Percentiles rank a stretch among this genome's conserved stretches.
phyloP scores from a whole-genome alignment of 64 coral and sea anemone species.

The Actinia equina region DNA sequence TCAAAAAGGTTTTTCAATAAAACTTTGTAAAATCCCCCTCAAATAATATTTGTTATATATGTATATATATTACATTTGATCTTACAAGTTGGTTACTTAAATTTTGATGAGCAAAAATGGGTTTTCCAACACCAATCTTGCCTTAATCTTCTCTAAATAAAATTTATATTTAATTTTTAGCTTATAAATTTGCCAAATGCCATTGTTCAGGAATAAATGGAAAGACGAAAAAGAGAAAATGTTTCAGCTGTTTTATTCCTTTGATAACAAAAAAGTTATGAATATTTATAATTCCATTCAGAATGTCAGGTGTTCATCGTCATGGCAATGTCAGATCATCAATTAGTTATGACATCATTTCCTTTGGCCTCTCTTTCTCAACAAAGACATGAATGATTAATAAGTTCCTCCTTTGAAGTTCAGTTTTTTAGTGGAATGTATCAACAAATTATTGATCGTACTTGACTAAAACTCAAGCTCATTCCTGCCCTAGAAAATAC shows the following conservation, averaged over 20 bases:
- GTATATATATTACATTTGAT: too few species aligned
- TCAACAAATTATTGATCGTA: not conserved
- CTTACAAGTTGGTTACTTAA: too few species aligned
- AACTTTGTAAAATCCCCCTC: too few species aligned
- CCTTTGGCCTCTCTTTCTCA: slow-evolving; percentile 5
- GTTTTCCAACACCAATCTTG: too few species aligned
- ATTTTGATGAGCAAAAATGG: too few species aligned
- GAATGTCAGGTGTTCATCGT: slow-evolving; percentile 7
- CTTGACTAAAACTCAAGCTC: not conserved
- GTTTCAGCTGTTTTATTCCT: not conserved
- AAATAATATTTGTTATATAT: too few species aligned
- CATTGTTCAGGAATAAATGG: not conserved
- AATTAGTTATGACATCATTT: slow-evolving; percentile 16
- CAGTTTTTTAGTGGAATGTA: not conserved
- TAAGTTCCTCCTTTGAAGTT: slow-evolving; percentile 25
- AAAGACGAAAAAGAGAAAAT: not conserved
- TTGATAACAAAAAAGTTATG: not conserved
- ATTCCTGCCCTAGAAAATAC: not conserved
- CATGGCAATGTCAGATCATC: slow-evolving; percentile 8
- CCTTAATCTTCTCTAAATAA: not conserved
- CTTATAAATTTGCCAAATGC: not conserved
- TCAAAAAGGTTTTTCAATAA: not conserved
- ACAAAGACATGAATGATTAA: slow-evolving; percentile 16
- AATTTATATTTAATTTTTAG: not conserved
- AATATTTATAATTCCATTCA: not conserved